These are phyloP conservation scores for Imbricaverruca yamaguchii DNA, from an alignment of 2,888 invertebrate genomes.

Conservation along the genomic window DNA sequence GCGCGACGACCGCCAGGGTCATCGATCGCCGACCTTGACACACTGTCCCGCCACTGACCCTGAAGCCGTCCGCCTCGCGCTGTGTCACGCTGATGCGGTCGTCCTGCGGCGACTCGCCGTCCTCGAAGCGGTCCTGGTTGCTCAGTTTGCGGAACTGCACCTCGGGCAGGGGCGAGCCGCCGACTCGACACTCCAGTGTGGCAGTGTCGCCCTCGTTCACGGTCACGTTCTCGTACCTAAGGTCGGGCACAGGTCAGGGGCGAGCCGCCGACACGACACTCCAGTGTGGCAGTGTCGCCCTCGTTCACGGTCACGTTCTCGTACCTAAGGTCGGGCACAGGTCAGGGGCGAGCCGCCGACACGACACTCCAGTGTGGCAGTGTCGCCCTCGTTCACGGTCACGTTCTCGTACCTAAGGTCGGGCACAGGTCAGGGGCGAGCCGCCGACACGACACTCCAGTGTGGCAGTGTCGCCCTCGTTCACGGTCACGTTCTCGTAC, in stretches of 20 bases:
- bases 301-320: conserved; percentile 61
- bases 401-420: conserved; percentile 52
- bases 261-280: conserved; percentile 61
- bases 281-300: conserved; percentile 55
- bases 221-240: conserved; percentile 57
- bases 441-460: conserved; percentile 63
- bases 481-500: conserved; percentile 61
- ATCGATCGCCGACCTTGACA: background rate
- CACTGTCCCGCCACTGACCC: conserved; percentile 24
- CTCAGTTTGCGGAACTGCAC: conserved; percentile 73
- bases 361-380: conserved; percentile 56
- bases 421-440: conserved; percentile 51
- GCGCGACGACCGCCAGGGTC: too few relatives aligned
- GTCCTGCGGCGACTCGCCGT: conserved; percentile 54
- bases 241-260: conserved; percentile 48
- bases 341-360: conserved; percentile 66
- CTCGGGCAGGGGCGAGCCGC: conserved; percentile 68
- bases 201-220: conserved; percentile 55
- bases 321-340: conserved; percentile 39
- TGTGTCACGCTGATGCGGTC: conserved; percentile 59
- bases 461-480: conserved; percentile 54
- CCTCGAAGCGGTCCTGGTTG: conserved; percentile 53
- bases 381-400: conserved; percentile 55
- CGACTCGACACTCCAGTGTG: conserved; percentile 57
- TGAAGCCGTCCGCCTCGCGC: conserved; percentile 34